Evolutionary conservation across 2,113 vertebrate species (phyloP).

Genomic region (Megaceryle maxima): DNA sequence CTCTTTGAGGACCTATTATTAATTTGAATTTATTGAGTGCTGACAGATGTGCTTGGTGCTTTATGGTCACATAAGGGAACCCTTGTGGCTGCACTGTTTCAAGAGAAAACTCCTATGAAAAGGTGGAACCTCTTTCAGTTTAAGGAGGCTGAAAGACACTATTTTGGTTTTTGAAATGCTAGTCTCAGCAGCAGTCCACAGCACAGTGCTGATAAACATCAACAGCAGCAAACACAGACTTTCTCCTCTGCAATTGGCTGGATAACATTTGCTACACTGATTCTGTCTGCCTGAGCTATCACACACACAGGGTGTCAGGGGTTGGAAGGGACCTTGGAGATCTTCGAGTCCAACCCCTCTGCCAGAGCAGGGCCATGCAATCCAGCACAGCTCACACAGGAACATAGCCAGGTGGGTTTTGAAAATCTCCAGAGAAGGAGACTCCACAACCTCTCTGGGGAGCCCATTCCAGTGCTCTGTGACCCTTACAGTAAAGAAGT

Average conservation of each 20-base stretch:
- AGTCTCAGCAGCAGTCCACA: neutral
- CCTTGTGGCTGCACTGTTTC: conserved; percentile 28
- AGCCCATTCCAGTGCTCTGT: no score
- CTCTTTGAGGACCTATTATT: conserved; percentile 49
- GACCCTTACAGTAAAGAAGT: no score
- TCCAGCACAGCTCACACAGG: no score
- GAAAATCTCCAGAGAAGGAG: no score
- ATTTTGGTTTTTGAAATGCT: neutral
- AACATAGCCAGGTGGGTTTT: no score
- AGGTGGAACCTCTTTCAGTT: neutral
- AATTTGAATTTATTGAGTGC: conserved; percentile 52
- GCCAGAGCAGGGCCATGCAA: no score
- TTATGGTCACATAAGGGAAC: conserved; percentile 40
- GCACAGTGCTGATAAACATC: neutral
- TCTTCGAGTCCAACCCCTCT: no score
- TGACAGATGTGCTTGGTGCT: conserved; percentile 22
- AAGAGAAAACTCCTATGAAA: conserved; percentile 10
- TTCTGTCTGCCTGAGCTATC: neutral
- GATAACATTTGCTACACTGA: neutral
- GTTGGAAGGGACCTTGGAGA: no score
- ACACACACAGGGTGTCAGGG: no score
- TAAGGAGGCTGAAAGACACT: conserved; percentile 7
- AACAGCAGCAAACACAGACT: rapidly evolving
- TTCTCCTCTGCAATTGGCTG: neutral
- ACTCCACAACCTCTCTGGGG: no score